Base-by-base conservation (phyloP, 2,113 vertebrate genomes). In the Pteronura brasiliensis region DNA sequence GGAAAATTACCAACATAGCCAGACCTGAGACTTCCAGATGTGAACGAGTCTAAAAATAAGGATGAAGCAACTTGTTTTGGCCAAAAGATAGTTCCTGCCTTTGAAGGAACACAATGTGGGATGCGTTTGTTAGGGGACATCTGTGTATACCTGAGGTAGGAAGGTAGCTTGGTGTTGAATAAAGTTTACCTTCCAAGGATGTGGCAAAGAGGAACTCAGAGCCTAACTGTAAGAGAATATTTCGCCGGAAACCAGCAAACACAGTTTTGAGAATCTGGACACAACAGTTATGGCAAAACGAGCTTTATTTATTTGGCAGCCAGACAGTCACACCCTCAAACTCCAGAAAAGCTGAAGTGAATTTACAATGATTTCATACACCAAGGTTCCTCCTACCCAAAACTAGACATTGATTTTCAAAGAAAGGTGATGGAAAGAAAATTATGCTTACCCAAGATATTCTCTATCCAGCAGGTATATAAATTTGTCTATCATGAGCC, bases 241-340 rank as follows among this genome's bases (percentile, higher is more conserved):
- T 95, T 95, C 29, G 44, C 18, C 17, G 6, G 71, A 94, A 72
- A 96, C 7, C 44, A 93, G 57, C 57, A 96, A 89, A 96, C 29
- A 80, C 63, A 76, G 25, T 76, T 96, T 85, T 93, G 94, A 98
- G 90, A 98, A 97, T 92, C 89, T 96, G 44, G 93, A 98, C 96
- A 97, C 98, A 88, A 92, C 23, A 83, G 59, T 96, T 95, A 93
- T 0, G 57, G 59, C 86, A 95, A 95, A 96, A 84, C 69, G 90
- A 97, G 47, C 94, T 98, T 98, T 98, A 98, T 98, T 98, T 95
- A 52, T 82, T 42, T 88, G 23, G 31, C 65, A 94, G 87, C 96
- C 97, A 31, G 71, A 95, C 18, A 96, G 49, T 94, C 63, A 93
- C 11, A 72, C 71, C 88, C 61, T 92, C 63, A 92, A 85, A 77